A percentile compares a stretch with the other conserved stretches of the same genome.
These are phyloP conservation scores for Carcharodon carcharias DNA, from an alignment of 2,797 vertebrate genomes.

Conservation along the genomic window DNA sequence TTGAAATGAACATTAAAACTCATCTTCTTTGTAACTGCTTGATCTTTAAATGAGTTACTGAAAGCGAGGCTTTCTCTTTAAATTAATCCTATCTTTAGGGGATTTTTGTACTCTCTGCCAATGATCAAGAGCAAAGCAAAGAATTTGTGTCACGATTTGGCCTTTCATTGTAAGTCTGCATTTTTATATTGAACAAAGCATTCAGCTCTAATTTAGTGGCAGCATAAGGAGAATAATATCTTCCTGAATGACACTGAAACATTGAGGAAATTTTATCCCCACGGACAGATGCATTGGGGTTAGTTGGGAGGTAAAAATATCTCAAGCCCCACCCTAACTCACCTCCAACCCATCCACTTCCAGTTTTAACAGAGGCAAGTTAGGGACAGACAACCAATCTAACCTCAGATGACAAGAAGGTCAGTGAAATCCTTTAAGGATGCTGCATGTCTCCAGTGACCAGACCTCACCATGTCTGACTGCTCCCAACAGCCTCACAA, in stretches of 20 bases:
- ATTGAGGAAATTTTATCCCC: background rate
- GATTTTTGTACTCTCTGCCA: background rate
- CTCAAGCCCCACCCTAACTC: background rate
- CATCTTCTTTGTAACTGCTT: background rate
- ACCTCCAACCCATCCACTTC: background rate
- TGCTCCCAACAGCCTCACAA: background rate
- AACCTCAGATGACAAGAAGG: background rate
- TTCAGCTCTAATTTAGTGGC: background rate
- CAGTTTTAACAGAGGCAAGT: background rate
- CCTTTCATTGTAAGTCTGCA: background rate
- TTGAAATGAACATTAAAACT: background rate
- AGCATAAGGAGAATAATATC: background rate
- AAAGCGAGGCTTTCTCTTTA: background rate
- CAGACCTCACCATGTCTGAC: background rate
- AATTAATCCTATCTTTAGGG: background rate
- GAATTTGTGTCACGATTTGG: background rate
- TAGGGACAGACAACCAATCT: background rate
- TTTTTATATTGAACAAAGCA: constrained; percentile 2
- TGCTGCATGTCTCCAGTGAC: background rate
- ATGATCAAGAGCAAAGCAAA: background rate
- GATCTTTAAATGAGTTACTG: background rate
- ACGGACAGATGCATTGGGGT: background rate
- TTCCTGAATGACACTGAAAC: background rate
- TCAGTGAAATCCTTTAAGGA: background rate
- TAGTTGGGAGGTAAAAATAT: background rate